Base-by-base conservation (phyloP, 2,113 vertebrate species). In the Chaetorhynchus papuensis region DNA sequence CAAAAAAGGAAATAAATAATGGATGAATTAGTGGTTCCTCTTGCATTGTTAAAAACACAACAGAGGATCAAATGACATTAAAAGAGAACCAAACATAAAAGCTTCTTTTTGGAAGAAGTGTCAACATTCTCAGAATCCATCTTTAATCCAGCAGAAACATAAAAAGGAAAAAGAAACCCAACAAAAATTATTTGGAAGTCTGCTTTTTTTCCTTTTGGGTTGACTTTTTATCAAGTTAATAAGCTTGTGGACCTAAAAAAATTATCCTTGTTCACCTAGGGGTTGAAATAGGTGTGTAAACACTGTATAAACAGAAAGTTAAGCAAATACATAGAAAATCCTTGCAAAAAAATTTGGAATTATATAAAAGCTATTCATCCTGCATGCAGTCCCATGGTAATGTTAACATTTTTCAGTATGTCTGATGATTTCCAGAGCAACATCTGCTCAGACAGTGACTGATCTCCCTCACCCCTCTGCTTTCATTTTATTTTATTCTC, bases 1-100 rank as follows among this genome's bases (percentile, higher is more conserved):
- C 41, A 82, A 93, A 94, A 95, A 95, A 49, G 33, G 30, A 95
- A 87, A 83, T 94, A 87, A 95, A 97, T 95, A 87, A 94, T 80
- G 52, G 70, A 95, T 95, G 84, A 83, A 87, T 91, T 74, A 72
- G 74, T 91, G 18, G 37, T 65, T 96, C 44, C 30, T 89, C 64
- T 85, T 76, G 42, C 71, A 93, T 83, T 94, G 89, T 88, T 94
- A 91, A 94, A 95, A 95, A 83, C 45, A 61, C 54, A 74, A 71
- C 76, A 78, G 69, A 82, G 17, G 24, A 91, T 95, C 66, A 94
- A 93, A 88, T 80, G 8, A 93, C 87, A 80, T 88, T 80, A 86
- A 87, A 93, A 93, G 47, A 63, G 44, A 91, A 72, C 6, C 13
- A 72, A 74, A 91, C 61, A 94, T 76, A 56, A 96, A 96, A 95